Base-by-base conservation (phyloP, 2,888 invertebrate genomes). In the Halictus ligatus region DNA sequence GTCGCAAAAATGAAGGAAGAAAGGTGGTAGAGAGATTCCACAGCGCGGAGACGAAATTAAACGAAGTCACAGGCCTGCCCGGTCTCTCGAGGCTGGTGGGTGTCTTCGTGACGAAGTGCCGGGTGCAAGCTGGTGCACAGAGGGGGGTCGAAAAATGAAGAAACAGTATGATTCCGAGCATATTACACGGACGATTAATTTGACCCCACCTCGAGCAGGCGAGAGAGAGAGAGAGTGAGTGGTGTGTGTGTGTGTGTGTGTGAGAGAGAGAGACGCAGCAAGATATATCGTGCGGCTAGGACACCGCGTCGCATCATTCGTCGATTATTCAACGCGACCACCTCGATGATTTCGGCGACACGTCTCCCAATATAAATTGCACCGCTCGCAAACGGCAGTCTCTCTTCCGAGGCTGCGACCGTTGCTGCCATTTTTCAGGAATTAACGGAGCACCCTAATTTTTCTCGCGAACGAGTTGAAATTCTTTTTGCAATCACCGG, bases 141-240 rank as follows among this genome's bases (percentile, higher is more conserved):
- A 71, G 78, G 48, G 73, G n/a, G 50, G 60, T 18, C 43, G 74
- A 50, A 78, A 85, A 84, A 77, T 71, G 75, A 82, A 74, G 48
- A 77, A 86, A 85, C 54, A 75, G 67, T 25, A 76, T 43, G 64
- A 86, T 81, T 77, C 48, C 75, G 25, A 54, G 78, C 75, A 71
- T 75, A 85, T 86, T 81, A 84, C 75, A 86, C 85, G 86, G 80
- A 48, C 86, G 80, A 86, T 86, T 86, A 86, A 84, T 84, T 78
- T 64, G 35, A 74, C 29, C 46, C 50, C 48, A 76, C 40, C 54
- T 35, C 80, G 60, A 21, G 69, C 10, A 5, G n/a, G n/a, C n/a
- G 18, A 18, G 50, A 48, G 50, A 43, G 64, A 4, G 15, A 46
- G 46, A 12, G 46, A 46, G 13, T 13, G 54, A 21, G 54, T n/a